These are phyloP conservation scores for Lucilia cuprina DNA, from an alignment of 1,140 invertebrate species.

Conservation along the genomic window DNA sequence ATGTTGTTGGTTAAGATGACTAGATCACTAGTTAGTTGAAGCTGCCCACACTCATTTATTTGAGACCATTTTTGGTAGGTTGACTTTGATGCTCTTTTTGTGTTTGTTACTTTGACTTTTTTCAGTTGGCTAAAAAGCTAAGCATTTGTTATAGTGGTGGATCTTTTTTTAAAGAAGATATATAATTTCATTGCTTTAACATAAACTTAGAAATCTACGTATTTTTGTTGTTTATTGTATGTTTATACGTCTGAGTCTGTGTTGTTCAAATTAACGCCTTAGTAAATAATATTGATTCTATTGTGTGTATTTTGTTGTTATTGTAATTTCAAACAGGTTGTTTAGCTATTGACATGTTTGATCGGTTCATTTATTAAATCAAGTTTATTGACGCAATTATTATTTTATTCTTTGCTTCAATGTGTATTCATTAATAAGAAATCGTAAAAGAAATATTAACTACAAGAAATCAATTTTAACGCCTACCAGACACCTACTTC, in stretches of 20 bases:
- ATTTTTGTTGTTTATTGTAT: background rate
- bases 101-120: background rate
- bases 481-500: background rate
- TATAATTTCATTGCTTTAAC: background rate
- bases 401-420: background rate
- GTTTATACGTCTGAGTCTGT: background rate
- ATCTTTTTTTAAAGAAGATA: background rate
- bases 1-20: background rate
- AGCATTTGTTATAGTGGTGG: too few relatives aligned
- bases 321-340: conserved; percentile 20
- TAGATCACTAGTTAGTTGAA: background rate
- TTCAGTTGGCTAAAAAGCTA: background rate
- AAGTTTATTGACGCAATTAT: conserved; percentile 32
- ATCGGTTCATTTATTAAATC: conserved; percentile 6
- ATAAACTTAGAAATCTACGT: background rate
- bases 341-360: background rate
- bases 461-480: background rate
- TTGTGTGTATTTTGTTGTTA: background rate
- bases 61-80: background rate
- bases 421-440: background rate
- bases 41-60: conserved; percentile 21
- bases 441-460: background rate
- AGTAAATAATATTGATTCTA: background rate
- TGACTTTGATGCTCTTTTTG: background rate
- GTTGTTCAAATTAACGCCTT: conserved; percentile 21